Percentiles rank a stretch among this genome's conserved stretches.
phyloP scores from a whole-genome alignment of 2,113 vertebrate genomes.

The Apteryx owenii region DNA sequence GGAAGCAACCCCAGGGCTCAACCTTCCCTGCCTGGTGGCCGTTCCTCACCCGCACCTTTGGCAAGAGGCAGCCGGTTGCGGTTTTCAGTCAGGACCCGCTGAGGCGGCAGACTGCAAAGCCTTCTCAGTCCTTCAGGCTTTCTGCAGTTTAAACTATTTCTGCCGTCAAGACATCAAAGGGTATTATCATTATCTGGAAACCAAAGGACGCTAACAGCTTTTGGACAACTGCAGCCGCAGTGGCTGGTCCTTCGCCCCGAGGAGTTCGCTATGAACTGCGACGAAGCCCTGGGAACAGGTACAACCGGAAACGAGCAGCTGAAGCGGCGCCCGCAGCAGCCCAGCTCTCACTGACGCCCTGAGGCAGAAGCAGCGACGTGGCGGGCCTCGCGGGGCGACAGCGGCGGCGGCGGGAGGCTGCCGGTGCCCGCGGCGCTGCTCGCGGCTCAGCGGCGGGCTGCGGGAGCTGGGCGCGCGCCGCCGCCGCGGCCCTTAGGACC shows the following conservation, averaged over 20 bases:
- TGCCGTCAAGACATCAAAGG: not conserved
- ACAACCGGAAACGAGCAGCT: not conserved
- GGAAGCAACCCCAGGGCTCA: not conserved
- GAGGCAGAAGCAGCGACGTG: no score
- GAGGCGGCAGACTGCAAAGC: rapidly evolving
- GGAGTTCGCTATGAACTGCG: not conserved
- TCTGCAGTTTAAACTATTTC: not conserved
- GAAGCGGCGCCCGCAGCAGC: not conserved
- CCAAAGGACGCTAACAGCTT: not conserved
- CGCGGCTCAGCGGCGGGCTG: not conserved
- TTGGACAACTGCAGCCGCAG: no score
- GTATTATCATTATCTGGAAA: rapidly evolving
- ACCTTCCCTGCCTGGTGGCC: rapidly evolving
- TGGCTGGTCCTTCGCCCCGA: rapidly evolving
- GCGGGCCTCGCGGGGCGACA: not conserved
- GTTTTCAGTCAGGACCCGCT: not conserved
- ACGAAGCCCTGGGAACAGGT: no score
- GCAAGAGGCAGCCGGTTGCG: not conserved
- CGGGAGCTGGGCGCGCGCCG: not conserved
- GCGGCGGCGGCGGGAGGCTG: no score
- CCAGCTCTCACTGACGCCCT: not conserved
- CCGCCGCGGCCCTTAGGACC: no score
- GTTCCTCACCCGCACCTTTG: not conserved
- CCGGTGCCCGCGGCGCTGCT: no score
- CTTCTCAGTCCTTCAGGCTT: not conserved